Conservation (phyloP, 53 echinoderm and acorn worm genomes). For the Henricia sp. region DNA sequence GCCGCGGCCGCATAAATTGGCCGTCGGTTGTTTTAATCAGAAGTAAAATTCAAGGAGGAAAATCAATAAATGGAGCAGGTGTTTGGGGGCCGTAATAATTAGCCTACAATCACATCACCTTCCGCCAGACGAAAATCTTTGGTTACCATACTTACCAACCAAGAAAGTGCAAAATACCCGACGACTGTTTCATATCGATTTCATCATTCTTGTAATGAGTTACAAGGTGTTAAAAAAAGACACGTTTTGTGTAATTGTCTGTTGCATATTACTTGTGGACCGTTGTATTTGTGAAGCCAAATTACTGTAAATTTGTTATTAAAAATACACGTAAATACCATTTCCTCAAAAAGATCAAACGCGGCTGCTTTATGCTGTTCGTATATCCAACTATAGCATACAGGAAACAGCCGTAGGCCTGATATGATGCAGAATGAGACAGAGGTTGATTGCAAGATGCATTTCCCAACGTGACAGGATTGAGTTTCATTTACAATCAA, state of each 20-base stretch:
- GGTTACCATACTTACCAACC: not conserved
- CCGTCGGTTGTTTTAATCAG: constrained; percentile 15
- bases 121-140: not conserved
- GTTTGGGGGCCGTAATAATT: constrained; percentile 43
- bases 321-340: too few relatives aligned
- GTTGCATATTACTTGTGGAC: too few relatives aligned
- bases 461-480: constrained; percentile 29
- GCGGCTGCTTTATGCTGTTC: too few relatives aligned
- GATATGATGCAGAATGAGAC: not conserved
- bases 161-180: not conserved
- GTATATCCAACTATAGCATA: too few relatives aligned
- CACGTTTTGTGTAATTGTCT: too few relatives aligned
- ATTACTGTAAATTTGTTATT: too few relatives aligned
- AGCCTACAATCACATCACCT: constrained; percentile 54
- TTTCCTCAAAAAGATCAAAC: too few relatives aligned
- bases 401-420: constrained; percentile 5
- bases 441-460: constrained; percentile 36
- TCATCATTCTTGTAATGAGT: too few relatives aligned
- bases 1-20: not conserved
- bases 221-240: too few relatives aligned
- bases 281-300: too few relatives aligned
- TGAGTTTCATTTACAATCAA: constrained; percentile 50
- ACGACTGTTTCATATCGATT: constrained; percentile 24
- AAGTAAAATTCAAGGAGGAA: constrained; percentile 10
- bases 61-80: constrained; percentile 54